These are phyloP conservation scores for Psittacula cyanocephala DNA, from an alignment of 2,113 vertebrate species.

Conservation along the genomic window DNA sequence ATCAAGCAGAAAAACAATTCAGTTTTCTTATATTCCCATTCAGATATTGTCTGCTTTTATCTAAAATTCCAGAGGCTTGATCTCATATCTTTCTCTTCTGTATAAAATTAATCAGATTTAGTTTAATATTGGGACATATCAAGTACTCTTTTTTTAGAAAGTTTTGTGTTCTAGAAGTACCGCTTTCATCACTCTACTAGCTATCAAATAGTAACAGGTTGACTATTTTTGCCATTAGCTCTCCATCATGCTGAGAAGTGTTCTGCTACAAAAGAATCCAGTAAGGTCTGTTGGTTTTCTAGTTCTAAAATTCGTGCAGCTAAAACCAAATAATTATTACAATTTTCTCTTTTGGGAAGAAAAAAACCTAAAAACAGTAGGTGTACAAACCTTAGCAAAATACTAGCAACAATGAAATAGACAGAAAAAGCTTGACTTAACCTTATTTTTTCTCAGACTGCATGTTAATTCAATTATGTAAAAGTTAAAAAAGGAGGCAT, in stretches of 20 bases:
- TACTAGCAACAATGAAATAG: not conserved
- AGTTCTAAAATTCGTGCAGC: not conserved
- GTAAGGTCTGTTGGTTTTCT: not conserved
- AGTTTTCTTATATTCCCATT: not conserved
- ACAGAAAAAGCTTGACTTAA: not conserved
- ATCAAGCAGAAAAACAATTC: constrained; percentile 41
- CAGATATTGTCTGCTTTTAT: not conserved
- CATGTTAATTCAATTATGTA: not conserved
- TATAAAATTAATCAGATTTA: not conserved
- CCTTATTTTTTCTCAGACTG: not conserved
- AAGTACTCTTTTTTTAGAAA: not conserved
- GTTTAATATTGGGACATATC: not conserved
- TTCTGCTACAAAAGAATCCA: not conserved
- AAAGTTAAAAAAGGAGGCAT: not conserved
- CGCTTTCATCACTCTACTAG: not conserved
- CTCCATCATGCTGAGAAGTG: not conserved
- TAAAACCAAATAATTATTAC: not conserved
- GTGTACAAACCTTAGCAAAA: not conserved
- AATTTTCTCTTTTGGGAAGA: not conserved
- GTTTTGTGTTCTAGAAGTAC: not conserved
- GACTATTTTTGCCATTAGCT: not conserved
- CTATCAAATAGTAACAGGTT: not conserved
- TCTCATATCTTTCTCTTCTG: not conserved
- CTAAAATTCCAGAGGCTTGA: constrained; percentile 5
- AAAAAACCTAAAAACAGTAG: not conserved